Base-by-base conservation (phyloP, 2,797 vertebrate genomes). In the Microcaecilia unicolor region DNA sequence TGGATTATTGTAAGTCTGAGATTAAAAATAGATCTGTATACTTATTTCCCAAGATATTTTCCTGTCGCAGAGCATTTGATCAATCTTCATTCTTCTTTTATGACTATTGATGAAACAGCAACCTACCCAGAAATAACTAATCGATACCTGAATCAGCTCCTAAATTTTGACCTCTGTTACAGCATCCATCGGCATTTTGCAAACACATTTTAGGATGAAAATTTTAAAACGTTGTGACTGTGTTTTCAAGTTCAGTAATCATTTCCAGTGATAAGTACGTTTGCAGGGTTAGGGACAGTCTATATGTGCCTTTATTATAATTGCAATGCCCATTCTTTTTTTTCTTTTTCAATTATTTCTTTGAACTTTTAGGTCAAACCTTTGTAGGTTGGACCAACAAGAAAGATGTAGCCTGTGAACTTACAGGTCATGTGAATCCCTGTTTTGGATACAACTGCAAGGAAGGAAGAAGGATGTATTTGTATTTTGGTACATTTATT, bases 21-120 rank as follows among this genome's bases (percentile, higher is more conserved):
- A 78, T 76, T 80, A 78, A 76, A 74, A 72, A 74, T 72, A 47
- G 53, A 71, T 78, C 61, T 61, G 17, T 66, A 31, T 44, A 52
- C 25, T 45, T 61, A 55, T 72, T 71, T 75, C 55, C 53, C 65
- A 51, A 53, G 72, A 47, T 40, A 53, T 26, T 45, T 9, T 37
- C 25, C 34, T 51, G 42, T 51, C 41, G 34, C 38, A 28, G 7
- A 46, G 8, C n/a, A 42, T 62, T 49, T 64, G 36, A 64, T 76
- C 64, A 58, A 53, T 72, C 47, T 44, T 60, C 11, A 30, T 8
- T 17, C 13, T 44, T 20, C 38, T 71, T 70, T 60, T 57, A 65
- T 68, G 55, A 50, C 36, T 72, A 70, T 67, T 64, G 65, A 74
- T 64, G 34, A 26, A 61, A 51, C 24, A 70, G 44, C 52, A 58